Conservation (phyloP, 2,797 vertebrate genomes). For the Paguma larvata region DNA sequence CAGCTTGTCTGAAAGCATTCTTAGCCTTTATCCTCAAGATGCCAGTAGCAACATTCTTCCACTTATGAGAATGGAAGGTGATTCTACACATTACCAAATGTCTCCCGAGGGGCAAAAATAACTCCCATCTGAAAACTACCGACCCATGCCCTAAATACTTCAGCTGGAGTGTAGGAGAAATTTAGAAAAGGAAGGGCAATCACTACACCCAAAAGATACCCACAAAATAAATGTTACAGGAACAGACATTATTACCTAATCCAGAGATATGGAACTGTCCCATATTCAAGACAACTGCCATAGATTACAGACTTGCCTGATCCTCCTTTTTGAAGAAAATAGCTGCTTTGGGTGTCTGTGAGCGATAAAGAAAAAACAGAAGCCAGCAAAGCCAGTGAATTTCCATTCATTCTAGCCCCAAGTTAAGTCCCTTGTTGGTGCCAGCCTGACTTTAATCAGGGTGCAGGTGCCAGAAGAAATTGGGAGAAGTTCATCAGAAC, state of each 20-base stretch:
- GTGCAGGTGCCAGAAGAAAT: slow-evolving; percentile 2
- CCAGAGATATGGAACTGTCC: not conserved
- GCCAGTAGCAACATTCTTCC: not conserved
- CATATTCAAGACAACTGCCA: not conserved
- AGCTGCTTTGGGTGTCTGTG: not conserved
- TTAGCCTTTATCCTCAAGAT: not conserved
- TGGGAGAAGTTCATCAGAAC: not conserved
- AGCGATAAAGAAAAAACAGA: slow-evolving; percentile 16
- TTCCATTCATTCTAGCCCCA: slow-evolving; percentile 6
- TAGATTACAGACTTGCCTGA: not conserved
- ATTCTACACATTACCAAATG: not conserved
- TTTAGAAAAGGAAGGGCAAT: slow-evolving; percentile 10
- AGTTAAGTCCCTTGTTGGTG: not conserved
- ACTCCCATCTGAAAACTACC: not conserved
- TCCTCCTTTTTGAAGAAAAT: not conserved
- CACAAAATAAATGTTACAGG: not conserved
- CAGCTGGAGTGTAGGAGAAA: not conserved
- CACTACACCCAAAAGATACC: not conserved
- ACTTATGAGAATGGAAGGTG: not conserved
- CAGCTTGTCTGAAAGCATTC: not conserved
- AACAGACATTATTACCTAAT: not conserved
- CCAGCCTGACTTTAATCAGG: not conserved
- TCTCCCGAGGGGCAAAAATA: not conserved
- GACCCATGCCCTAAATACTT: slow-evolving; percentile 10
- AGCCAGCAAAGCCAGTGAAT: not conserved